Evolutionary conservation across 2,888 invertebrate species (phyloP).

Genomic region (Neuroscelio doddi): DNA sequence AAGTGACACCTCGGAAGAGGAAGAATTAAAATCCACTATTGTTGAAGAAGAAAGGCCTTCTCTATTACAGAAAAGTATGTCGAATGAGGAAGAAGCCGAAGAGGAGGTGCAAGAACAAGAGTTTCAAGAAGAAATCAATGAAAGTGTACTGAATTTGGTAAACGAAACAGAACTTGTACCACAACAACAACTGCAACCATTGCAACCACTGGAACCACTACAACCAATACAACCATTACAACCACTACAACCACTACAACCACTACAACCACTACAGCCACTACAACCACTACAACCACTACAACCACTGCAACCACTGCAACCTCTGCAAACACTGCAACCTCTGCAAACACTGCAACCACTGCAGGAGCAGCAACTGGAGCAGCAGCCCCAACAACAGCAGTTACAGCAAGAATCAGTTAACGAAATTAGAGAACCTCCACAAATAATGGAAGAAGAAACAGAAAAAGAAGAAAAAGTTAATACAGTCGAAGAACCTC

Average conservation of each 20-base stretch:
- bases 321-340: too few relatives aligned
- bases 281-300: too few relatives aligned
- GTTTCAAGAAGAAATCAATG: slow-evolving; percentile 48
- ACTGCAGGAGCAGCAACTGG: background rate
- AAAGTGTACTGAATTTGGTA: slow-evolving; percentile 3
- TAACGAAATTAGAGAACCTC: too few relatives aligned
- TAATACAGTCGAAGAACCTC: slow-evolving; percentile 20
- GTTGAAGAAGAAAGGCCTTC: slow-evolving; percentile 16
- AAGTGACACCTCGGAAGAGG: slow-evolving; percentile 70
- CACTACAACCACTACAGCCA: too few relatives aligned
- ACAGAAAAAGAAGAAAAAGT: slow-evolving; percentile 24
- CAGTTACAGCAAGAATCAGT: slow-evolving; percentile 9
- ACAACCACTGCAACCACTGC: too few relatives aligned
- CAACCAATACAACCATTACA: too few relatives aligned
- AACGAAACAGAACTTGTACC: too few relatives aligned
- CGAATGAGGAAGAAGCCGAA: slow-evolving; percentile 1
- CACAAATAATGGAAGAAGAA: slow-evolving; percentile 17
- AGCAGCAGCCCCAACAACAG: too few relatives aligned
- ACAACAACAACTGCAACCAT: too few relatives aligned
- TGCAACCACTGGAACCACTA: background rate
- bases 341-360: background rate
- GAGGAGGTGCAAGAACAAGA: background rate
- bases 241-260: too few relatives aligned
- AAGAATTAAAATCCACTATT: slow-evolving; percentile 58
- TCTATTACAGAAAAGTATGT: background rate